Evolutionary conservation across 2,797 vertebrate species (phyloP), one percentile per base, ranked within the genome.

Genomic region (Pteronotus mesoamericanus): DNA sequence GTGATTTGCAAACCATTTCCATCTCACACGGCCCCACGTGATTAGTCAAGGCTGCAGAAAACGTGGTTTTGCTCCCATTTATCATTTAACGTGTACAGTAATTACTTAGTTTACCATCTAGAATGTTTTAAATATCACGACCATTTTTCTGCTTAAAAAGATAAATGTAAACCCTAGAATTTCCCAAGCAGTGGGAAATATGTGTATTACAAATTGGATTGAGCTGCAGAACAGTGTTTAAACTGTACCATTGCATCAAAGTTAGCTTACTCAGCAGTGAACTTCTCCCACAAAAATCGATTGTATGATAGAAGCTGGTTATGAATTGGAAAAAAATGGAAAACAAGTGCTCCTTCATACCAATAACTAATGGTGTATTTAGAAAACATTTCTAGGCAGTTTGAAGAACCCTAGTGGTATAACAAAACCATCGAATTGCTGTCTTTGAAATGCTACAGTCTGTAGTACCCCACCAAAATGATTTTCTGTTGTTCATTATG

Each of bases 311-410:
- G 48, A 51, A 92, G 64, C 80, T 89, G 68, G 86, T 37, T 26
- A 94, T 95, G 46, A 95, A 69, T 94, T 82, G 96, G 46, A 44
- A 34, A 55, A 61, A 64, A 84, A 89, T 64, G 14, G 59, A 84
- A 61, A 97, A 39, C 21, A 26, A 4, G 1, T 88, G 7, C 71
- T 92, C 86, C 9, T 84, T 96, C 92, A 34, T 78, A 53, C 1
- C 74, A 71, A n/a, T 78, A 96, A 34, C 44, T 59, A 79, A 93
- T 84, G 21, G 34, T 90, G 82, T 68, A 37, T 66, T 96, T 94
- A 66, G 61, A n/a, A 92, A 93, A 78, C 12, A 86, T 82, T 66
- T 59, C 1, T 34, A 44, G 46, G 46, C 51, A 9, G 12, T 57
- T 39, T 92, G 15, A 71, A 69, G 42, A 82, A 72, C 37, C 46